Conservation (phyloP, 1,140 invertebrate genomes). For the Proctacanthus coquilletti region DNA sequence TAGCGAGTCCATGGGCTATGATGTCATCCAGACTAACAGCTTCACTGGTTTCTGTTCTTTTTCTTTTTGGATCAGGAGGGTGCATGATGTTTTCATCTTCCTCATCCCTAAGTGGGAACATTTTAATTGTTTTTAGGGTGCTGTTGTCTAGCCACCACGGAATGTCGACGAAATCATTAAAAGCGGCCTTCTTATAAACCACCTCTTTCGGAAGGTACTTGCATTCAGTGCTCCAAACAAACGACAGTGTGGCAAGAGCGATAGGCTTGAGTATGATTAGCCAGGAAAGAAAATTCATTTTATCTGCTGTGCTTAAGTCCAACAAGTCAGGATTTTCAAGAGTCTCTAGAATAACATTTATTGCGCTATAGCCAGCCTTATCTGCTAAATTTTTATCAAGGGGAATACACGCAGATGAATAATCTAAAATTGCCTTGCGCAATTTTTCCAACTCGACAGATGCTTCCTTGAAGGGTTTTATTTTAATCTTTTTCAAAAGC, state of each 20-base stretch:
- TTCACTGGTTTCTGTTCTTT: background rate
- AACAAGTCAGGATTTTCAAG: slow-evolving; percentile 1
- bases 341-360: slow-evolving; percentile 9
- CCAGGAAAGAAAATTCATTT: slow-evolving; percentile 7
- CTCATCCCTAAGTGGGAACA: background rate
- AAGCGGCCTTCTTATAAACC: slow-evolving; percentile 1
- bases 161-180: background rate
- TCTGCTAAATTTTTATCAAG: slow-evolving; percentile 4
- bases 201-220: background rate
- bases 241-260: background rate
- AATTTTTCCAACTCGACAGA: background rate
- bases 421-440: slow-evolving; percentile 17
- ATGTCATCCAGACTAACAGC: background rate
- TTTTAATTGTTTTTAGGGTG: background rate
- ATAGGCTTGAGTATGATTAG: background rate
- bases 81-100: background rate
- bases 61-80: background rate
- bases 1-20: background rate
- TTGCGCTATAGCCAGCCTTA: slow-evolving; percentile 8
- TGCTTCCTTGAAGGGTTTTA: slow-evolving; percentile 10
- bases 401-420: slow-evolving; percentile 10
- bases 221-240: background rate
- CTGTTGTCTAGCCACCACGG: slow-evolving; percentile 4
- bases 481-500: slow-evolving; percentile 13
- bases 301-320: background rate